These are phyloP conservation scores for Dreissena rostriformis DNA, from an alignment of 1,140 invertebrate genomes.

Conservation along the genomic window DNA sequence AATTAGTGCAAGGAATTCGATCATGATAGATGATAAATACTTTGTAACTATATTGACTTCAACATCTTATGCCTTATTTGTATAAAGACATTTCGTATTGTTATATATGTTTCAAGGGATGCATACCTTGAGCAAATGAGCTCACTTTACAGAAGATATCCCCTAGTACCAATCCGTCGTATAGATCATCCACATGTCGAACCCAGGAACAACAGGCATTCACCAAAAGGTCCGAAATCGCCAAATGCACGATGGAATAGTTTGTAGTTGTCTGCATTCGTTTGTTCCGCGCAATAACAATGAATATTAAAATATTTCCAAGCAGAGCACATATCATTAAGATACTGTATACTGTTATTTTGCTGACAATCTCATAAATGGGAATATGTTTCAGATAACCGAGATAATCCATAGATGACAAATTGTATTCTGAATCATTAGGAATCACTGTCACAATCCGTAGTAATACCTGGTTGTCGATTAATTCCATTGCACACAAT, in stretches of 20 bases:
- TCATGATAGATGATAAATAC: no score
- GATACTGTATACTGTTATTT: conserved; percentile 24
- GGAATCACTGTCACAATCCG: no score
- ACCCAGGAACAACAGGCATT: conserved; percentile 89
- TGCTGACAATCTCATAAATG: conserved; percentile 29
- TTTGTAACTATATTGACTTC: no score
- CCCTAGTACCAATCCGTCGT: conserved; percentile 78
- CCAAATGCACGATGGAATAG: conserved; percentile 95
- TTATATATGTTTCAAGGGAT: no score
- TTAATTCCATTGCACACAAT: no score
- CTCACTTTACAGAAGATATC: conserved; percentile 76
- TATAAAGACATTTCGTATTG: no score
- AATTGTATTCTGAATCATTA: no score
- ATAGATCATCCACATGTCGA: conserved; percentile 78
- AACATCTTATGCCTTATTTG: no score
- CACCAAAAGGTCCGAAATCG: conserved; percentile 94
- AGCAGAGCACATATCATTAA: conserved; percentile 87
- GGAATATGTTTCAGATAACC: conserved; percentile 8
- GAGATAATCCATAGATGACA: not conserved
- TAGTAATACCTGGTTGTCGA: no score
- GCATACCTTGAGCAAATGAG: conserved; percentile 61
- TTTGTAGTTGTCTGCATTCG: conserved; percentile 95
- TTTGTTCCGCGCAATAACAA: conserved; percentile 91
- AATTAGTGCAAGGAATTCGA: no score
- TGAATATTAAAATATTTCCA: conserved; percentile 93